Percentiles rank a stretch among this genome's conserved stretches.
Conservation (phyloP, 1,140 invertebrate genomes). For the Triops longicaudatus region DNA sequence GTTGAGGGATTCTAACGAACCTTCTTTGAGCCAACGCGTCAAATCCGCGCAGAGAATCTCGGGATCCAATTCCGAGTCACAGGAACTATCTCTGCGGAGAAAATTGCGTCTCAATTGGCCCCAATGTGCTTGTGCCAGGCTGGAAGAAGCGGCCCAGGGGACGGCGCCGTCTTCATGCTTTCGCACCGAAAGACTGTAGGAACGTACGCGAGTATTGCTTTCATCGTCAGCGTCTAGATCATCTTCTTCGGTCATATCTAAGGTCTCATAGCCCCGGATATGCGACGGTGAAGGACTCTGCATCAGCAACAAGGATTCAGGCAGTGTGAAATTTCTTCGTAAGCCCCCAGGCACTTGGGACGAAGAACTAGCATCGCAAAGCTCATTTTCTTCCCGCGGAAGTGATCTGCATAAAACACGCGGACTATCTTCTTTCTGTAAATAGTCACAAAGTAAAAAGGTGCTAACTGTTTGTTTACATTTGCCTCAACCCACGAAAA, state of each 20-base stretch:
- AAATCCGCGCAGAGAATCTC: slow-evolving; percentile 1
- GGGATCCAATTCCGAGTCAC: slow-evolving; percentile 20
- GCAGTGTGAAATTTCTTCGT: neutral
- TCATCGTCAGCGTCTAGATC: neutral
- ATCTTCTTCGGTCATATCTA: slow-evolving; percentile 9
- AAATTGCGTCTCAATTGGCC: slow-evolving; percentile 19
- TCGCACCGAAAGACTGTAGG: slow-evolving; percentile 22
- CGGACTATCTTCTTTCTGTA: neutral
- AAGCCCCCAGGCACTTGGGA: neutral
- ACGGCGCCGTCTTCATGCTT: slow-evolving; percentile 26
- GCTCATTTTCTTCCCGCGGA: neutral
- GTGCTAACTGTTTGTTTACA: neutral
- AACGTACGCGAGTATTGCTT: slow-evolving; percentile 20
- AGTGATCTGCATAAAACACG: neutral
- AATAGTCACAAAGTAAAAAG: neutral
- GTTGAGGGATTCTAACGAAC: slow-evolving; percentile 35
- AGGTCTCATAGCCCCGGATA: slow-evolving; percentile 4
- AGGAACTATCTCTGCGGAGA: slow-evolving; percentile 15
- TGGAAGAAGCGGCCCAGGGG: slow-evolving; percentile 26
- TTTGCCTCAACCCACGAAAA: neutral
- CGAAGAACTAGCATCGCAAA: neutral
- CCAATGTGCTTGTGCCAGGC: neutral
- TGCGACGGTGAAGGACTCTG: neutral
- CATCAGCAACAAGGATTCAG: neutral
- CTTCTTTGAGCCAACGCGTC: slow-evolving; percentile 26